These are phyloP conservation scores for Drosophila sechellia DNA, from an alignment of 1,140 invertebrate species.

Conservation along the genomic window DNA sequence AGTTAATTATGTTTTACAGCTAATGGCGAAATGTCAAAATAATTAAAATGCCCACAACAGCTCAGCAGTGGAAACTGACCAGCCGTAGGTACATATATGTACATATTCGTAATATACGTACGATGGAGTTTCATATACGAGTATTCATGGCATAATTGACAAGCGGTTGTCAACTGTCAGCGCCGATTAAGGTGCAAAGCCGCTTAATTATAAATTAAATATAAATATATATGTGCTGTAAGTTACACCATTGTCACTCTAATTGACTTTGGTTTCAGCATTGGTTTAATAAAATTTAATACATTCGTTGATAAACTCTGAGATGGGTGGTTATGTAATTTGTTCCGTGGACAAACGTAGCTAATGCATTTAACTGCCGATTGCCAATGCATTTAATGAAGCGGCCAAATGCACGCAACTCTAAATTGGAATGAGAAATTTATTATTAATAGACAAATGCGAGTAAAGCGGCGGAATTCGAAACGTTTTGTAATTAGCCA, in stretches of 20 bases:
- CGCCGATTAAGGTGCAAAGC: constrained; percentile 70
- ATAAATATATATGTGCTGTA: constrained; percentile 59
- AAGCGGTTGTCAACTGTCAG: constrained; percentile 73
- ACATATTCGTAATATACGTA: too few species aligned
- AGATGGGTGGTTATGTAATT: too few species aligned
- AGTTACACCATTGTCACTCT: constrained; percentile 17
- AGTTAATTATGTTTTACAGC: constrained; percentile 81
- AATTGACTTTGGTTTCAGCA: background rate
- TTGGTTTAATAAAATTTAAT: constrained; percentile 1
- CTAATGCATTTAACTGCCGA: background rate
- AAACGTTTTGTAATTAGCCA: constrained; percentile 65
- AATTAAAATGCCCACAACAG: constrained; percentile 67
- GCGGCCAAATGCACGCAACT: constrained; percentile 32
- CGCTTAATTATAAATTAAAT: constrained; percentile 76
- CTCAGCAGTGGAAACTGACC: constrained; percentile 28
- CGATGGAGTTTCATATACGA: background rate
- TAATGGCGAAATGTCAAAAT: constrained; percentile 82
- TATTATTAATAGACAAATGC: constrained; percentile 68
- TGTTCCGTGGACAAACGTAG: background rate
- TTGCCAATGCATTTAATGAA: constrained; percentile 44
- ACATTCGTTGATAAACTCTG: background rate
- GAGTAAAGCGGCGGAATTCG: constrained; percentile 23
- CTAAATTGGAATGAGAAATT: constrained; percentile 49
- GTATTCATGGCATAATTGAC: constrained; percentile 59
- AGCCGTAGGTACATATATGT: constrained; percentile 3